Percentiles rank a stretch among this genome's conserved stretches.
Conservation (phyloP, 1,140 invertebrate species). For the Euura saliciscinereae region DNA sequence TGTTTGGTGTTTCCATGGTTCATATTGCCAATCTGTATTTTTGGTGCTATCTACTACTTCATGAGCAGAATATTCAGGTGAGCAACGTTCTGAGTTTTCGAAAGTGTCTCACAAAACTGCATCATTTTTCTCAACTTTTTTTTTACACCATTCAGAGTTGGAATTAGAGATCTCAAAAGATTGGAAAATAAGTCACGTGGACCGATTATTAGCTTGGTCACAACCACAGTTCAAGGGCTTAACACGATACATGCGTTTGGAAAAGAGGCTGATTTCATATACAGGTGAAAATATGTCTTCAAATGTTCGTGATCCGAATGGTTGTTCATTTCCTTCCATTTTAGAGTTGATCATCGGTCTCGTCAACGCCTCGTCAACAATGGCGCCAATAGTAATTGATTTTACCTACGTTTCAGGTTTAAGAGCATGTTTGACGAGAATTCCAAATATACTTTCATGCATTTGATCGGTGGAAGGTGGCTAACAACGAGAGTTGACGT, state of each 20-base stretch:
- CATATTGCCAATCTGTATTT: conserved; percentile 61
- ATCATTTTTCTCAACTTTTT: neutral
- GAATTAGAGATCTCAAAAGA: conserved; percentile 68
- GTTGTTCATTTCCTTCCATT: neutral
- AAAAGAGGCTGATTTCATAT: conserved; percentile 62
- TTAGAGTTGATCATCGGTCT: neutral
- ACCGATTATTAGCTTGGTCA: conserved; percentile 70
- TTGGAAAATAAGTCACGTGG: conserved; percentile 68
- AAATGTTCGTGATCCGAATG: neutral
- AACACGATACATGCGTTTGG: conserved; percentile 67
- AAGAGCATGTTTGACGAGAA: conserved; percentile 63
- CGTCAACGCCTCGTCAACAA: neutral
- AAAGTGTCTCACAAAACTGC: neutral
- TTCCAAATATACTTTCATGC: conserved; percentile 62
- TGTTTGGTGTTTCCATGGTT: conserved; percentile 71
- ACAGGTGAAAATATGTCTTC: conserved; percentile 47
- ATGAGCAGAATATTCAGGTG: conserved; percentile 65
- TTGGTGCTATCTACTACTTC: conserved; percentile 62
- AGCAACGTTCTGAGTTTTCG: neutral
- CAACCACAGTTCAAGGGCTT: conserved; percentile 50
- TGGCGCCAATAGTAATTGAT: neutral
- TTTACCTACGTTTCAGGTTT: conserved; percentile 55
- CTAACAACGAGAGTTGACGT: conserved; percentile 70
- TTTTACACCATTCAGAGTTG: conserved; percentile 45
- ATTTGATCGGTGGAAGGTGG: conserved; percentile 70